Evolutionary conservation across 2,888 invertebrate genomes (phyloP).

Genomic region (Alloplasta piceator): DNA sequence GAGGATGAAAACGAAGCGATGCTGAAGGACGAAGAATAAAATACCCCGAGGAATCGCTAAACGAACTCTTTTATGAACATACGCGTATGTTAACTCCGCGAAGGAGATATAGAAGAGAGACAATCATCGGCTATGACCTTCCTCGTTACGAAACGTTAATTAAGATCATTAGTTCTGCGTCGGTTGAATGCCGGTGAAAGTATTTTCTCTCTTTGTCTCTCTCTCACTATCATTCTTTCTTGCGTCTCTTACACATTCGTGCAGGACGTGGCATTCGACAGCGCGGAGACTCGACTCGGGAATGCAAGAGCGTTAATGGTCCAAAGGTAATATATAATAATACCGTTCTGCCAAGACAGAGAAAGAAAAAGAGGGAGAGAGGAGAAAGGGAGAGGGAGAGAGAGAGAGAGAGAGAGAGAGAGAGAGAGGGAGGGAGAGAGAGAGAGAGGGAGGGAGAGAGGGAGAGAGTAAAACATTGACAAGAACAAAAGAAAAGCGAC

Average conservation of each 20-base stretch:
- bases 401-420: slow-evolving; percentile 9
- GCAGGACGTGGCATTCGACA: slow-evolving; percentile 49
- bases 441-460: background rate
- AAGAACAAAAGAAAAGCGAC: slow-evolving; percentile 13
- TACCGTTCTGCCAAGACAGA: slow-evolving; percentile 26
- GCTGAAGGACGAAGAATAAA: slow-evolving; percentile 32
- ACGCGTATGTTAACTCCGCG: background rate
- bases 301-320: slow-evolving; percentile 78
- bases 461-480: background rate
- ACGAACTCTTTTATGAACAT: slow-evolving; percentile 38
- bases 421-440: slow-evolving; percentile 12
- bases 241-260: slow-evolving; percentile 61
- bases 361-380: slow-evolving; percentile 13
- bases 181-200: slow-evolving; percentile 73
- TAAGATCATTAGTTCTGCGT: slow-evolving; percentile 81
- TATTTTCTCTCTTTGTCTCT: slow-evolving; percentile 19
- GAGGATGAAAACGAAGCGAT: slow-evolving; percentile 37
- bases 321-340: slow-evolving; percentile 52
- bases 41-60: slow-evolving; percentile 26
- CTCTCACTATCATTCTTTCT: slow-evolving; percentile 16
- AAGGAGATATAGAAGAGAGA: slow-evolving; percentile 45
- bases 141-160: slow-evolving; percentile 81
- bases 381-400: background rate
- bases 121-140: slow-evolving; percentile 71
- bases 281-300: slow-evolving; percentile 70